These are phyloP conservation scores for Globodera rostochiensis DNA, from an alignment of 1,140 invertebrate genomes.

Conservation along the genomic window DNA sequence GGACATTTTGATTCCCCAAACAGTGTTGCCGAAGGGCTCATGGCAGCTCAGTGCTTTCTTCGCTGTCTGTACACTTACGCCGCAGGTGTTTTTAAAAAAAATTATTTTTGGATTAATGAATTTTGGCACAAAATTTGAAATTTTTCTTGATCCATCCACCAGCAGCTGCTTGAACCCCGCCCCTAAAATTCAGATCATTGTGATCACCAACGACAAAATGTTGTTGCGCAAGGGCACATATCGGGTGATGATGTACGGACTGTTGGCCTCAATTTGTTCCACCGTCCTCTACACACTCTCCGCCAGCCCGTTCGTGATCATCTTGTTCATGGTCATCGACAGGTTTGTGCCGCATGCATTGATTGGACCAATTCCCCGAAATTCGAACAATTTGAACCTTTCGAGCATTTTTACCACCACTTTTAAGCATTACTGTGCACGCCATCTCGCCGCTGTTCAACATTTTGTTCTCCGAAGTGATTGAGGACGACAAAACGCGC, in stretches of 20 bases:
- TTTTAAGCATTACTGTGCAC: slow-evolving; percentile 54
- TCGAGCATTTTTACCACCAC: too few relatives aligned
- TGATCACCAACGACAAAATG: slow-evolving; percentile 57
- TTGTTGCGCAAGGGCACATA: slow-evolving; percentile 49
- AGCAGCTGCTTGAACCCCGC: too few relatives aligned
- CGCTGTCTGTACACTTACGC: slow-evolving; percentile 51
- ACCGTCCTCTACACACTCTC: slow-evolving; percentile 45
- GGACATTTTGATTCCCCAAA: slow-evolving; percentile 59
- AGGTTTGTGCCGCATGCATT: slow-evolving; percentile 15
- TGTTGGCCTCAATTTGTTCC: slow-evolving; percentile 53
- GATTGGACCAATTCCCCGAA: too few relatives aligned
- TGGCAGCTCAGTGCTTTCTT: slow-evolving; percentile 55
- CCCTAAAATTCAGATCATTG: slow-evolving; percentile 43
- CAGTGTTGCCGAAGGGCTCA: slow-evolving; percentile 59
- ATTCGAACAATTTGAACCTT: too few relatives aligned
- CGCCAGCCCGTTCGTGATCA: slow-evolving; percentile 48
- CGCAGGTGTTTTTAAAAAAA: slow-evolving; percentile 47
- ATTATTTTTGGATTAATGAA: background rate
- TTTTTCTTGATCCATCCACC: slow-evolving; percentile 10
- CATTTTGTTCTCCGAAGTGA: slow-evolving; percentile 61
- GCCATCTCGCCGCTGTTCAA: slow-evolving; percentile 61
- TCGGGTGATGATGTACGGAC: slow-evolving; percentile 43
- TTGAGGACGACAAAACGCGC: slow-evolving; percentile 59
- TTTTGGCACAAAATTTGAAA: slow-evolving; percentile 2
- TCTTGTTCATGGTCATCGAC: slow-evolving; percentile 63